Base-by-base conservation (phyloP, 2,113 vertebrate species). In the Jacana jacana region DNA sequence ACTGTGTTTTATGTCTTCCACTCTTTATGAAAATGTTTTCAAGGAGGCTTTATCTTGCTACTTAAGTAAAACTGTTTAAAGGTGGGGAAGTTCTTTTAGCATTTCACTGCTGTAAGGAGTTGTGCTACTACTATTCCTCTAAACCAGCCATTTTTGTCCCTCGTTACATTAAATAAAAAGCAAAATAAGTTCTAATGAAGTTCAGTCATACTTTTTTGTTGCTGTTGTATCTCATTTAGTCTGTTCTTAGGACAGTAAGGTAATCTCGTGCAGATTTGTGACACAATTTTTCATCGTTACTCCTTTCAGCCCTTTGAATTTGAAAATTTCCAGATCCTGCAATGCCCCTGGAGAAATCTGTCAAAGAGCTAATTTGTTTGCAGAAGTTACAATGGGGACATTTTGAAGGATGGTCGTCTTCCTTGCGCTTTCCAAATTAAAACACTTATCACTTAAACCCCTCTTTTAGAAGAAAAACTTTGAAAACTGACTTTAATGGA, bases 351-450 rank as follows among this genome's bases (percentile, higher is more conserved):
- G 73, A 91, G 81, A 89, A 73, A 63, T 87, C 35, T 66, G 33
- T 35, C 52, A 52, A n/a, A 61, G 61, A 77, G n/a, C 70, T 79
- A 44, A 80, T 69, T 87, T 94, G 85, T 91, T 91, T 90, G 92
- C 64, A 79, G 73, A 85, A 66, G 61, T 51, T 64, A 35, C 60
- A 58, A 8, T 73, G 52, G 66, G 27, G 54, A 23, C n/a, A 1
- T 46, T 87, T 42, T 46, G 55, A 64, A 86, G 76, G 31, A 69
- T 83, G 18, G 31, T 52, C 24, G 25, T 91, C 6, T 71, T 69
- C 54, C 37, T 72, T 61, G 28, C 0, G 0, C 60, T 85, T 91
- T 76, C 52, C 25, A 52, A 88, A 84, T 81, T 44, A 46, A 95
- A 86, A 40, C 2, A 5, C 25, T 46, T 57, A 63, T 51, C 61